A percentile compares a stretch with the other conserved stretches of the same genome.
These are phyloP conservation scores for Synergus laeviventris DNA, from an alignment of 2,888 invertebrate genomes.

Conservation along the genomic window DNA sequence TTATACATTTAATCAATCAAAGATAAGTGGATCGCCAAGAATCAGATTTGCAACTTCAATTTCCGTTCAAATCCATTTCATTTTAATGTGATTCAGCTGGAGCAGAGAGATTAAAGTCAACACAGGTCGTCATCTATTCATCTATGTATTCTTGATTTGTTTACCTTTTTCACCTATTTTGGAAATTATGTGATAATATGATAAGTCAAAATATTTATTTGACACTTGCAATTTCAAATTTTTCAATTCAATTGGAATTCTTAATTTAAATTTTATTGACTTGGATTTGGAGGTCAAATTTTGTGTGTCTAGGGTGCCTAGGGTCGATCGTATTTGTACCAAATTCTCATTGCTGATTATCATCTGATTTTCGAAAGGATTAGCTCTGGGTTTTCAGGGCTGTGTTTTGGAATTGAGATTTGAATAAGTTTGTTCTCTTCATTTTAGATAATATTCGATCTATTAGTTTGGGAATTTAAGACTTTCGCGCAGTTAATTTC, in stretches of 20 bases:
- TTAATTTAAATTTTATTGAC: too few relatives aligned
- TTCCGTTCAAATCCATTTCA: conserved; percentile 18
- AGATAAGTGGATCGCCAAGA: neutral
- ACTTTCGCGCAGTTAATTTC: too few relatives aligned
- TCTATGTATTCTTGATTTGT: too few relatives aligned
- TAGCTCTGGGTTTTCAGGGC: neutral
- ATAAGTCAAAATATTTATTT: too few relatives aligned
- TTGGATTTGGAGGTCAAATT: too few relatives aligned
- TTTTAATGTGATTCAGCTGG: conserved; percentile 48
- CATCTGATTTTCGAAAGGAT: conserved; percentile 31
- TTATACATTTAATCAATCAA: neutral
- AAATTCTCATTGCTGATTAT: conserved; percentile 27
- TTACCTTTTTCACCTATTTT: too few relatives aligned
- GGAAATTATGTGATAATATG: too few relatives aligned
- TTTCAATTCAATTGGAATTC: too few relatives aligned
- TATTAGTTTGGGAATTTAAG: neutral
- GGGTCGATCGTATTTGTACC: conserved; percentile 29
- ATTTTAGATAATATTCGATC: neutral
- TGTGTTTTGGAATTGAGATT: neutral
- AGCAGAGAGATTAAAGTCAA: conserved; percentile 1
- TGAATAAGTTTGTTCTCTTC: neutral
- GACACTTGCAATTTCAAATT: too few relatives aligned
- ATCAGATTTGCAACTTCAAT: conserved; percentile 21
- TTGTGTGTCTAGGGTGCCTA: too few relatives aligned
- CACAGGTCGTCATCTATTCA: too few relatives aligned